Base-by-base conservation (phyloP, 2,113 vertebrate species). In the Lanius collurio region DNA sequence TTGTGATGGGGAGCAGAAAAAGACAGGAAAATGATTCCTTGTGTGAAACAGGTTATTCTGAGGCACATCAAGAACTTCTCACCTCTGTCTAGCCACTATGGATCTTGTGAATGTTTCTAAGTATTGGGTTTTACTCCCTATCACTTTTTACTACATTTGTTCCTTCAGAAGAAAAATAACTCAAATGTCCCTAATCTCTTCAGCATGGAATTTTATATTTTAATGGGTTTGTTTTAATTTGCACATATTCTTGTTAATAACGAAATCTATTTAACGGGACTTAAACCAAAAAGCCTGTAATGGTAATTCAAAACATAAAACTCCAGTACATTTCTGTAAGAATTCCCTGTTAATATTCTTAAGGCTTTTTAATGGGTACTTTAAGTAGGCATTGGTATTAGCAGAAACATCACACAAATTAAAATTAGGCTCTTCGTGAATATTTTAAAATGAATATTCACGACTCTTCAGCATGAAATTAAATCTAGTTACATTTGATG, bases 191-290 rank as follows among this genome's bases (percentile, higher is more conserved):
- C 35, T 97, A 97, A 97, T 95, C 93, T 87, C 94, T 95, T 97
- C 93, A 79, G 88, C 76, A 14, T 28, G 81, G 80, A 94, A 96
- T 97, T 96, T 91, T 81, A 94, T 76, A 96, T 97, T 95, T 90
- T 97, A 98, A 98, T 95, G 89, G 92, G 69, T 90, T 97, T 84
- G 94, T 96, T 98, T 98, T 98, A 98, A 98, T 98, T 98, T 97
- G 96, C 96, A 87, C 60, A 63, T 82, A 91, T 97, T 97, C 96
- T 96, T 95, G 94, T 94, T 98, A 97, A 98, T 97, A 97, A 98
- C 94, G 94, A 97, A 98, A 98, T 98, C 97, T 95, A 81, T 97
- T 98, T 97, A 98, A 98, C 55, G 17, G 95, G 96, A 97, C 92
- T 96, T 97, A 97, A 97, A 98, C 97, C 95, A 97, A 97, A 97